phyloP scores from a whole-genome alignment of 2,113 vertebrate genomes.

The Lamprologus sp. region DNA sequence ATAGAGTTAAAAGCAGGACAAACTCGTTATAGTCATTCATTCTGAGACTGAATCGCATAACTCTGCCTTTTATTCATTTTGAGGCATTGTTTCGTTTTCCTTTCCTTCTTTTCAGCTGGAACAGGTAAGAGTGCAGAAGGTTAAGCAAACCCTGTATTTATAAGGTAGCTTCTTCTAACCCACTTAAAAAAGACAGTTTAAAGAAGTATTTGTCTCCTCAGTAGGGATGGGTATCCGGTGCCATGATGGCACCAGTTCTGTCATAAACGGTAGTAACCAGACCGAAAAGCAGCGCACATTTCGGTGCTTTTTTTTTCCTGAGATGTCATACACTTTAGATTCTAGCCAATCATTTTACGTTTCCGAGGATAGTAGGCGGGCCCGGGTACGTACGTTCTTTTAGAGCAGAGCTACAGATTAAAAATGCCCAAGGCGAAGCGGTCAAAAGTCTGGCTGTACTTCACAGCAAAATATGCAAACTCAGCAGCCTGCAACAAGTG shows the following conservation, averaged over 20 bases:
- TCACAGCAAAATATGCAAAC: too few relatives aligned
- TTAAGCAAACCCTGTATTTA: neutral
- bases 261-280: too few relatives aligned
- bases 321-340: rapidly evolving
- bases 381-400: too few relatives aligned
- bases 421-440: too few relatives aligned
- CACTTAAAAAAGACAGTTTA: neutral
- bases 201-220: neutral
- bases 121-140: neutral
- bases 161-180: neutral
- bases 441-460: too few relatives aligned
- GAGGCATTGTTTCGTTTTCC: neutral
- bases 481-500: rapidly evolving
- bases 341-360: too few relatives aligned
- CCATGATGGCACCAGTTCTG: too few relatives aligned
- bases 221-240: rapidly evolving
- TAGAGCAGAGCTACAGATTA: too few relatives aligned
- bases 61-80: neutral
- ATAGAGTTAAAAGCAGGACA: neutral
- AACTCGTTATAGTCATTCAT: neutral
- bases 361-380: rapidly evolving
- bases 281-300: rapidly evolving
- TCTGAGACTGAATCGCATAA: neutral
- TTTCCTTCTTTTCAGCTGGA: neutral
- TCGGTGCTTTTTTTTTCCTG: too few relatives aligned